Evolutionary conservation across 92 coral and sea anemone genomes (phyloP), one percentile per base, ranked within the genome.

Genomic region (Anthopleura xanthogrammica): DNA sequence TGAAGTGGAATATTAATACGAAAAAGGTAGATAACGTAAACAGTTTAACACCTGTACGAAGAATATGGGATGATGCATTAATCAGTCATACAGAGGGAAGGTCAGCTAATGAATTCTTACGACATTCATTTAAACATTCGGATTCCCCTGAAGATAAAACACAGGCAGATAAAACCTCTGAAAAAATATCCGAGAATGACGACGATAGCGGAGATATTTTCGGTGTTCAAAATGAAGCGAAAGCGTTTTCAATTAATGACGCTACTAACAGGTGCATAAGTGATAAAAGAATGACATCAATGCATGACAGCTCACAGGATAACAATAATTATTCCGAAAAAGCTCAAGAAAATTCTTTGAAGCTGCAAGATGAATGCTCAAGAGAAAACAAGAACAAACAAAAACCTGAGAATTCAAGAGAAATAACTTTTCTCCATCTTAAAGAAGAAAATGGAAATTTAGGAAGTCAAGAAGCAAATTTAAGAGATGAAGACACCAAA

Each of bases 1-100:
- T 60, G 41, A 81, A 65, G 62, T 81, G 77, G 84, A 75, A 81
- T 70, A 62, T 81, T 36, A 23, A 16, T 24, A 13, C 41, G 1
- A 29, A 7, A 62, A 62, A 20, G 5, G 36, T 22, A 12, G 74
- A 68, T 24, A 29, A 13, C 74, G 36, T 68, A 68, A 68, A 68
- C 12, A 68, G 16, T 68, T 68, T 68, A 36, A 68, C 74, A 68
- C 42, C 42, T 68, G 74, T 12, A 3, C 4, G 2, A 9, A 43
- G 19, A 12, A 3, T 68, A 22, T 68, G 46, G 41, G 36, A 29
- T 24, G 42, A 68, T 68, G 74, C 74, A 68, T 68, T 68, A 68
- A 68, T 29, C 12, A 36, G 36, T 36, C 40, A 36, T 68, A 36
- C 16, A 7, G 74, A 68, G 41, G 4, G 41, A 68, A 68, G 16